Evolutionary conservation across 2,888 invertebrate species (phyloP), one percentile per base, ranked within the genome.

Genomic region (Crematogaster levior): DNA sequence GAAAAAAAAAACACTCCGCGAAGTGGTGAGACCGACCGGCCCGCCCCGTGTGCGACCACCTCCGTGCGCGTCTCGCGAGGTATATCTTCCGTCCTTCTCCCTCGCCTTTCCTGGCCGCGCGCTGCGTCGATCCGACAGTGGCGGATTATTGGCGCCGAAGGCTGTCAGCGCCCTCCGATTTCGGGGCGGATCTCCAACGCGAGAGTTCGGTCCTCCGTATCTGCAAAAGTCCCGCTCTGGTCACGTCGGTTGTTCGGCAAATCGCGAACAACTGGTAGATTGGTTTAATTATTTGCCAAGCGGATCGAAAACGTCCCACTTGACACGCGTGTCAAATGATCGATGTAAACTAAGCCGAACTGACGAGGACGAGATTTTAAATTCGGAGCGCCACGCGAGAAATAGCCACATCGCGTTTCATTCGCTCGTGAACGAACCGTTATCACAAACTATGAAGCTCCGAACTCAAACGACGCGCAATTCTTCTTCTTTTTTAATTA

Each of bases 41-140:
- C 86, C 90, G 86, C 89, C 89, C 87, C 88, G 89, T 88, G 74
- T 88, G 84, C 87, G 82, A 83, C 72, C 82, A 90, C 84, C 85
- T 84, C 56, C 70, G 37, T 61, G 81, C 82, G 46, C 18, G 81
- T 89, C 82, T 83, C 88, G 83, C 60, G 58, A 80, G 65, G 82
- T 85, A 66, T 86, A 79, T 81, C 34, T 34, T n/a, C 81, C 81
- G 68, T 88, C 88, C 85, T 85, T 81, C 88, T 88, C 75, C 48
- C 83, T 87, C 83, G n/a, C 84, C 90, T 70, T 77, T 74, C 61
- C 82, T 77, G n/a, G 12, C 30, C 34, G 18, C 34, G 34, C 70
- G 37, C 46, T 56, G 18, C 21, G 30, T 43, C 43, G 58, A 53
- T 53, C 66, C 56, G 82, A 68, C 73, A 63, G 61, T 56, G 79